Conservation (phyloP, 2,113 vertebrate species). For the Phasianus colchicus region DNA sequence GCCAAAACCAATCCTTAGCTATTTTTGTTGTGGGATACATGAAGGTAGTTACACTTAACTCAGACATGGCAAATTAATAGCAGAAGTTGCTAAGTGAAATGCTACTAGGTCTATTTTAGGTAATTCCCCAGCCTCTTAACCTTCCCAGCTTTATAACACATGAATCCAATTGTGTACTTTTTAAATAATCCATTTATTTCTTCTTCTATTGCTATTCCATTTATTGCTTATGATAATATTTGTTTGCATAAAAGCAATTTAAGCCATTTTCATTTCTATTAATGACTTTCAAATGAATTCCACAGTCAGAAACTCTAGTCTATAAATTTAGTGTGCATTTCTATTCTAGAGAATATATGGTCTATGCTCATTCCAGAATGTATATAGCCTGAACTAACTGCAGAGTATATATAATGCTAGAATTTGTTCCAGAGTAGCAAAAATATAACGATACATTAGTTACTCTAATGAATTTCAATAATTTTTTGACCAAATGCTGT, state of each 20-base stretch:
- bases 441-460: neutral
- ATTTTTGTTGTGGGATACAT: neutral
- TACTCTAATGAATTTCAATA: neutral
- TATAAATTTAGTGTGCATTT: neutral
- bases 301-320: neutral
- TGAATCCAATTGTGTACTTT: neutral
- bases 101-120: neutral
- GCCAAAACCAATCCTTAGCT: neutral
- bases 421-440: neutral
- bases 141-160: neutral
- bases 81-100: neutral
- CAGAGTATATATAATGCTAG: neutral
- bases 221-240: neutral
- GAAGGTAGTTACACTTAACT: neutral
- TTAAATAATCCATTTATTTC: neutral
- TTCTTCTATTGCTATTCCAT: neutral
- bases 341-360: neutral
- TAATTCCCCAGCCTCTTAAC: neutral
- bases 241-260: neutral
- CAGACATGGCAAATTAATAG: neutral
- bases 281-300: neutral
- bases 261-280: neutral
- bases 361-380: neutral
- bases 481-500: neutral
- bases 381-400: neutral